phyloP scores from a whole-genome alignment of 2,888 invertebrate species.

The Tinea pellionella region DNA sequence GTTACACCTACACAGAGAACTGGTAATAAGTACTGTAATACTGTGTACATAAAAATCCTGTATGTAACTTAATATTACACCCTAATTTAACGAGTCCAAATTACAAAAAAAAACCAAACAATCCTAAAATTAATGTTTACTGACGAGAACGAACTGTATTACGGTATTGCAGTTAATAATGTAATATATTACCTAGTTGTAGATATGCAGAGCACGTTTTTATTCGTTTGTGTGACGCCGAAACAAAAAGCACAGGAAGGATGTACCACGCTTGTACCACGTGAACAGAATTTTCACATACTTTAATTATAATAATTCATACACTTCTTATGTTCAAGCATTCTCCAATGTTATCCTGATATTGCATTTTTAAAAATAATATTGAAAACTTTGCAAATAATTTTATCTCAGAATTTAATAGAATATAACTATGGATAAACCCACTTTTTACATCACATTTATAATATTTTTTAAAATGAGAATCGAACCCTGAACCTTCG shows the following conservation, averaged over 20 bases:
- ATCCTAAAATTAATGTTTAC: too few species aligned
- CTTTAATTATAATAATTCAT: neutral
- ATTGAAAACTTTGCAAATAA: neutral
- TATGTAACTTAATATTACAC: too few species aligned
- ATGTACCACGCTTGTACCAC: slow-evolving; percentile 33
- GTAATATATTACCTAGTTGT: neutral
- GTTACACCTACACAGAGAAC: too few species aligned
- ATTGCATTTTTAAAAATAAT: neutral
- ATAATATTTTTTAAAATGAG: too few species aligned
- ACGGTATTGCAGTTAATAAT: neutral
- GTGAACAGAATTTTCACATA: slow-evolving; percentile 27
- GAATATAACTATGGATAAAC: neutral
- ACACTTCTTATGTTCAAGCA: neutral
- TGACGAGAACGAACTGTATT: neutral
- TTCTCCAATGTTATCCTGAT: neutral
- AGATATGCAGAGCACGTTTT: slow-evolving; percentile 7
- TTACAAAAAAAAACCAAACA: too few species aligned
- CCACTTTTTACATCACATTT: too few species aligned
- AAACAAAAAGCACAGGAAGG: slow-evolving; percentile 42
- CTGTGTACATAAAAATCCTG: too few species aligned
- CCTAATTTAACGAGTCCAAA: too few species aligned
- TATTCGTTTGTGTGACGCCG: slow-evolving; percentile 32
- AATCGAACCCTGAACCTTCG: too few species aligned
- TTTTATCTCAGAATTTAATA: neutral
- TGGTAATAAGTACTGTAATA: too few species aligned